phyloP scores from a whole-genome alignment of 2,888 invertebrate genomes.

The Cistogaster globosa region DNA sequence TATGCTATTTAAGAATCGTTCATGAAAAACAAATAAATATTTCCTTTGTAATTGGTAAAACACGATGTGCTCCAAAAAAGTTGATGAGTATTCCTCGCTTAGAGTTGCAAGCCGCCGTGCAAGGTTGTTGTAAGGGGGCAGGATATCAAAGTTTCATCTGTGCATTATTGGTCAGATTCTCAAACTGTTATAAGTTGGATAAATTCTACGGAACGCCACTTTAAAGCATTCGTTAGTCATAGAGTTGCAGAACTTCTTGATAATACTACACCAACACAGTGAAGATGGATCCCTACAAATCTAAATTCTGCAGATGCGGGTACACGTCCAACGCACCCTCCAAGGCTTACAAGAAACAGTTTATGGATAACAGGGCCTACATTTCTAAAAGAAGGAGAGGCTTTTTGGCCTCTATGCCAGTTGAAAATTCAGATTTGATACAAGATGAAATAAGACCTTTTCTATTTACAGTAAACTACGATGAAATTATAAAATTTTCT shows the following conservation, averaged over 20 bases:
- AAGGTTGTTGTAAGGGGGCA: not conserved
- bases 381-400: constrained; percentile 18
- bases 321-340: too few species aligned
- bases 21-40: not conserved
- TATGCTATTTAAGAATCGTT: not conserved
- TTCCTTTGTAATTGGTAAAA: constrained; percentile 16
- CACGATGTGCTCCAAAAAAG: constrained; percentile 17
- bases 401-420: constrained; percentile 16
- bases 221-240: too few species aligned
- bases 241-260: too few species aligned
- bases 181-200: constrained; percentile 70
- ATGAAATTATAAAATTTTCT: too few species aligned
- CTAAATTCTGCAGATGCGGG: too few species aligned
- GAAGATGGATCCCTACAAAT: too few species aligned
- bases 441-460: constrained; percentile 15
- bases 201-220: too few species aligned
- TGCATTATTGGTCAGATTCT: constrained; percentile 53
- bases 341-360: constrained; percentile 19
- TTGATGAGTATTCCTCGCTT: constrained; percentile 22
- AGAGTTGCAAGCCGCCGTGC: constrained; percentile 36
- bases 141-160: constrained; percentile 25
- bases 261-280: too few species aligned
- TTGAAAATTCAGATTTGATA: not conserved
- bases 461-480: too few species aligned
- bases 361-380: constrained; percentile 38